Conservation (phyloP, 1,140 invertebrate genomes). For the Coptotermes formosanus region DNA sequence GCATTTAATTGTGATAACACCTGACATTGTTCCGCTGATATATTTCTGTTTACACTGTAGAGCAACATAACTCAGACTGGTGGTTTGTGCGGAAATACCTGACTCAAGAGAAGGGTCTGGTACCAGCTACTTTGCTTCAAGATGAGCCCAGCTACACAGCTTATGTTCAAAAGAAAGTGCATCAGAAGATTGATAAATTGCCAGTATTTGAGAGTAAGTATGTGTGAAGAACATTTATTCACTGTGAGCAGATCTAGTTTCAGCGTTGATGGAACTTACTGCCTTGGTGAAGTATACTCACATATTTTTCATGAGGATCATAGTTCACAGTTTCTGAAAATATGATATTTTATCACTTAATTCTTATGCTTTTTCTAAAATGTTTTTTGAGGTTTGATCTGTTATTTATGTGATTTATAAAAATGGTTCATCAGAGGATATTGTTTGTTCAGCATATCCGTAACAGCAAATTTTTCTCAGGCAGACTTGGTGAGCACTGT, state of each 20-base stretch:
- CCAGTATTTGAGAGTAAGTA: conserved; percentile 88
- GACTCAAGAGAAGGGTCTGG: conserved; percentile 88
- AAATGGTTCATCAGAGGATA: too few species aligned
- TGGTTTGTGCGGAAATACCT: conserved; percentile 90
- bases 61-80: conserved; percentile 79
- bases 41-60: conserved; percentile 43
- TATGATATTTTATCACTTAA: too few species aligned
- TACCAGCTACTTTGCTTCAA: conserved; percentile 84
- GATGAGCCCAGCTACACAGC: conserved; percentile 76
- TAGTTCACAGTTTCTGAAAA: too few species aligned
- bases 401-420: too few species aligned
- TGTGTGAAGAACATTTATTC: background rate
- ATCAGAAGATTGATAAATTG: conserved; percentile 87
- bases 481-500: too few species aligned
- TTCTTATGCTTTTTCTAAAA: too few species aligned
- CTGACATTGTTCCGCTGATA: too few species aligned
- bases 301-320: too few species aligned
- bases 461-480: too few species aligned
- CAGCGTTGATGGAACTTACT: background rate
- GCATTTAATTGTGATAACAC: background rate
- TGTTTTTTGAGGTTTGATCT: too few species aligned
- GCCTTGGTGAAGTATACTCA: too few species aligned
- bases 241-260: background rate
- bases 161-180: conserved; percentile 82
- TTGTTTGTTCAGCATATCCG: too few species aligned